Conservation (phyloP, 2,888 invertebrate species). For the Xestobium rufovillosum region DNA sequence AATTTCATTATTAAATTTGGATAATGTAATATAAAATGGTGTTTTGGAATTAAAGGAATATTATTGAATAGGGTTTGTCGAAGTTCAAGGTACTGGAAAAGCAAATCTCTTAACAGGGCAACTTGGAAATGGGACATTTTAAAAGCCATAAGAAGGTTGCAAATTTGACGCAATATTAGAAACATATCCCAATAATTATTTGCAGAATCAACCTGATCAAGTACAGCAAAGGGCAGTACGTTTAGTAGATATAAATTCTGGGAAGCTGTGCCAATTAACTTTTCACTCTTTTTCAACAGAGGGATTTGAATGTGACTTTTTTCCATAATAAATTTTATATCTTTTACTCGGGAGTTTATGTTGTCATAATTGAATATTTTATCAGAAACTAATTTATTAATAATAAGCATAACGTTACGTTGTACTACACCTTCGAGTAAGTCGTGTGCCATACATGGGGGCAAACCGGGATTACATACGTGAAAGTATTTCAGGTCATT, state of each 20-base stretch:
- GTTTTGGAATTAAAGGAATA: constrained; percentile 22
- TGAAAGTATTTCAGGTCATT: too few relatives aligned
- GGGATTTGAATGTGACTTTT: too few relatives aligned
- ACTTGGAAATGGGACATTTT: constrained; percentile 12
- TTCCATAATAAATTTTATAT: too few relatives aligned
- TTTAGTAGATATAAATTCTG: constrained; percentile 13
- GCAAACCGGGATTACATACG: too few relatives aligned
- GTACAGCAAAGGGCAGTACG: constrained; percentile 14
- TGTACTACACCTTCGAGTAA: too few relatives aligned
- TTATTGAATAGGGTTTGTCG: constrained; percentile 12
- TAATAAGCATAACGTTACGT: constrained; percentile 19
- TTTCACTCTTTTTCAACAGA: constrained; percentile 11
- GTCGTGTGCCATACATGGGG: too few relatives aligned
- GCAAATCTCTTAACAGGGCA: constrained; percentile 10
- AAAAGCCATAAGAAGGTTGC: constrained; percentile 11
- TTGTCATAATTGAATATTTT: constrained; percentile 14
- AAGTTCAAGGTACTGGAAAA: constrained; percentile 10
- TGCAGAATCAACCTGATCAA: not conserved
- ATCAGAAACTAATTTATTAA: constrained; percentile 19
- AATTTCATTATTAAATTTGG: constrained; percentile 15
- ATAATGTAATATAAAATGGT: constrained; percentile 25
- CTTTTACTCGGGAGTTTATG: too few relatives aligned
- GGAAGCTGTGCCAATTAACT: too few relatives aligned
- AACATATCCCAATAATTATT: constrained; percentile 10
- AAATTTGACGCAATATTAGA: constrained; percentile 13